Evolutionary conservation across 1,140 invertebrate species (phyloP).

Genomic region (Heliconius himera): DNA sequence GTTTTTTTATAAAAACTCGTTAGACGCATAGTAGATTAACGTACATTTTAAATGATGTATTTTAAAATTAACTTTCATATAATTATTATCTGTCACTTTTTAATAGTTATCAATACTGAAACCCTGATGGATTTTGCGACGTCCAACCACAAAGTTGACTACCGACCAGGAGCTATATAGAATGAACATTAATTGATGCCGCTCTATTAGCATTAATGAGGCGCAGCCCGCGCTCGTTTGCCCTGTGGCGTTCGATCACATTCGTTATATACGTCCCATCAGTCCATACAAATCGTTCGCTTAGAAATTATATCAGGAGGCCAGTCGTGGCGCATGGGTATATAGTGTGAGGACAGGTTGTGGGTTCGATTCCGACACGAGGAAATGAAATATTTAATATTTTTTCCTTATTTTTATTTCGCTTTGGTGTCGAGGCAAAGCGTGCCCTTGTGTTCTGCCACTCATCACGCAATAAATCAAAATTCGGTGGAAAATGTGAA

Average conservation of each 20-base stretch:
- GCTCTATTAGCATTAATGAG: conserved; percentile 45
- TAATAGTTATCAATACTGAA: neutral
- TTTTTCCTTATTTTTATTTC: too few relatives aligned
- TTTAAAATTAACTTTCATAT: neutral
- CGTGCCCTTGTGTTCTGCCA: neutral
- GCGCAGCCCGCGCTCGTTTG: conserved; percentile 38
- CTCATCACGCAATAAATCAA: neutral
- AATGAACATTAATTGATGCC: conserved; percentile 46
- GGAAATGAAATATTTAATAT: neutral
- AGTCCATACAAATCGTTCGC: conserved; percentile 22
- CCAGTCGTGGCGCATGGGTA: too few relatives aligned
- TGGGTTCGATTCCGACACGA: neutral
- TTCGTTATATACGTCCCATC: conserved; percentile 28
- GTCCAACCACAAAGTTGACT: conserved; percentile 15
- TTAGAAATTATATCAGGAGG: neutral
- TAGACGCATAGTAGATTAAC: neutral
- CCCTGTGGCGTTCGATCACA: conserved; percentile 30
- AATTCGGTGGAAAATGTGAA: too few relatives aligned
- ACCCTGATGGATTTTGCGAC: neutral
- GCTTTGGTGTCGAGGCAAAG: neutral
- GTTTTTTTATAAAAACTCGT: neutral
- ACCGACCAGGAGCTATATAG: conserved; percentile 19
- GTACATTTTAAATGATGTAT: neutral
- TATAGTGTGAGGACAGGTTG: neutral
- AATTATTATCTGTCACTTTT: neutral